Evolutionary conservation across 2,797 vertebrate species (phyloP).

Genomic region (Paratrypauchen microcephalus): DNA sequence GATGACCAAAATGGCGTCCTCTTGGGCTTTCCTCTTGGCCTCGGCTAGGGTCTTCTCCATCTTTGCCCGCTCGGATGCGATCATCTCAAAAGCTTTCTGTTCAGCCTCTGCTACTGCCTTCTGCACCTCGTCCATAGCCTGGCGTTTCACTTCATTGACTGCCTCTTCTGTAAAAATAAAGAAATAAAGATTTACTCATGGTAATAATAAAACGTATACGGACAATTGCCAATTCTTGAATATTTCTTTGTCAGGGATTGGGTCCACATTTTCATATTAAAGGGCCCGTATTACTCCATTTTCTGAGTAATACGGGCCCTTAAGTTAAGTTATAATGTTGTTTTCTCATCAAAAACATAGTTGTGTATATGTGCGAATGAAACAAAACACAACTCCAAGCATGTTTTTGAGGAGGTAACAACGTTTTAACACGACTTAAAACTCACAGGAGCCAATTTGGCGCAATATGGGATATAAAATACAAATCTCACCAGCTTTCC

Average conservation of each 20-base stretch:
- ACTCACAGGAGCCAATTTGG: no score
- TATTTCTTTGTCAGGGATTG: background rate
- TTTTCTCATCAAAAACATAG: no score
- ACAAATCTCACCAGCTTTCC: conserved; percentile 89
- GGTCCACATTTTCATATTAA: background rate
- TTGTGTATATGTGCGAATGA: no score
- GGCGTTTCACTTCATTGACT: conserved; percentile 97
- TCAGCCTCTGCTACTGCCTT: conserved; percentile 96
- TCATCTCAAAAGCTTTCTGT: conserved; percentile 98
- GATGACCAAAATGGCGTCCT: conserved; percentile 93
- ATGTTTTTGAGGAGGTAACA: no score
- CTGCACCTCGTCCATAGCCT: conserved; percentile 98
- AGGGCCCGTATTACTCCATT: no score
- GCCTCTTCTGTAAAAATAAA: conserved; percentile 85
- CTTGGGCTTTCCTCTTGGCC: conserved; percentile 93
- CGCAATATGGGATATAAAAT: background rate
- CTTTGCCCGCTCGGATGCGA: conserved; percentile 90
- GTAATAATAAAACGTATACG: background rate
- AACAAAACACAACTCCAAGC: no score
- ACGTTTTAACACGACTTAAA: no score
- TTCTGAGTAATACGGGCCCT: no score
- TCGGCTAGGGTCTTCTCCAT: conserved; percentile 97
- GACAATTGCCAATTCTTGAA: background rate
- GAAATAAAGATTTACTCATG: background rate
- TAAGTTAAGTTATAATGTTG: no score